A percentile compares a stretch with the other conserved stretches of the same genome.
Conservation (phyloP, 2,113 vertebrate species). For the Apodemus speciosus region DNA sequence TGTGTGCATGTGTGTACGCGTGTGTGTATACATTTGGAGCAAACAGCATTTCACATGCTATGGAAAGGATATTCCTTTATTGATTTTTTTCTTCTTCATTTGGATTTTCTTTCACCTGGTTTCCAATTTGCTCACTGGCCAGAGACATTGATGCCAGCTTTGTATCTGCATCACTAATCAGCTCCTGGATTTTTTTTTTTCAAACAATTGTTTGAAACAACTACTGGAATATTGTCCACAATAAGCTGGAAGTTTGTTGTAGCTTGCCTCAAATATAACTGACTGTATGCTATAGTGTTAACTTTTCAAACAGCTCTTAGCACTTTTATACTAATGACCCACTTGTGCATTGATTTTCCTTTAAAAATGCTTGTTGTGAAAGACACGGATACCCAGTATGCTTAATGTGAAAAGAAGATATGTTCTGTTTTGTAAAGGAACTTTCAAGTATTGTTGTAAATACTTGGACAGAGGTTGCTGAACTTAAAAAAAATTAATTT, state of each 20-base stretch:
- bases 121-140: constrained; percentile 85
- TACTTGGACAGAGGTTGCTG: constrained; percentile 94
- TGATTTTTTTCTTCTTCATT: constrained; percentile 82
- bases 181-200: constrained; percentile 83
- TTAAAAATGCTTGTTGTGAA: constrained; percentile 89
- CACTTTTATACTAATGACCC: constrained; percentile 93
- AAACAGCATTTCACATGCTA: constrained; percentile 85
- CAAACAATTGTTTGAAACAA: constrained; percentile 89
- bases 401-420: constrained; percentile 91
- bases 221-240: constrained; percentile 91
- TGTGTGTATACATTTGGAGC: constrained; percentile 79
- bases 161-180: constrained; percentile 84
- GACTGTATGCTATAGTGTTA: constrained; percentile 89
- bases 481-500: constrained; percentile 94
- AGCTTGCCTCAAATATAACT: constrained; percentile 89
- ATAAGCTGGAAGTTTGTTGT: constrained; percentile 90
- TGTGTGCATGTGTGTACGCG: constrained; percentile 60
- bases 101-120: constrained; percentile 79
- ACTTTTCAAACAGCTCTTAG: constrained; percentile 91
- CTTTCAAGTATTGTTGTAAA: constrained; percentile 97
- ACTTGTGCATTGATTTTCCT: constrained; percentile 88
- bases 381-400: constrained; percentile 90
- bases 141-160: constrained; percentile 84
- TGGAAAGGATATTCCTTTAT: constrained; percentile 83
- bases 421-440: constrained; percentile 91